Evolutionary conservation across 2,888 invertebrate species (phyloP).

Genomic region (Dryobotodes eremita): DNA sequence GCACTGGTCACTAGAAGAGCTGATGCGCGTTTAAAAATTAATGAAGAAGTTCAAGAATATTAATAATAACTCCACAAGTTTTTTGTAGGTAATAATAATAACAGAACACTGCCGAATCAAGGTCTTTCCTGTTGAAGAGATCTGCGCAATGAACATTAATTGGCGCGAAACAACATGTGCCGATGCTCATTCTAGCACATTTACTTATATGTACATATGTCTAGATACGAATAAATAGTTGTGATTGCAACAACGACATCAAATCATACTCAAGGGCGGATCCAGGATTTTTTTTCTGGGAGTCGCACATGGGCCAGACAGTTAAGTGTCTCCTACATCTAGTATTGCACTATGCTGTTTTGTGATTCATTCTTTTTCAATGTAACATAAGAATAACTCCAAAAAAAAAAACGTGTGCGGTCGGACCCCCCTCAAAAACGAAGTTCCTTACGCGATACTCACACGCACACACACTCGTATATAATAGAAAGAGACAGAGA

Average conservation of each 20-base stretch:
- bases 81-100: slow-evolving; percentile 5
- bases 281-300: too few relatives aligned
- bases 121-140: slow-evolving; percentile 48
- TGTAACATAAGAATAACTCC: too few relatives aligned
- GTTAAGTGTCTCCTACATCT: too few relatives aligned
- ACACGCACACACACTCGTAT: too few relatives aligned
- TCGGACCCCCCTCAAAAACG: too few relatives aligned
- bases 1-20: too few relatives aligned
- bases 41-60: neutral
- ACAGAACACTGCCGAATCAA: slow-evolving; percentile 27
- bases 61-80: neutral
- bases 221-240: neutral
- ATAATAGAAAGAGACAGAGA: too few relatives aligned
- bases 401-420: too few relatives aligned
- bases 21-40: neutral
- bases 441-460: too few relatives aligned
- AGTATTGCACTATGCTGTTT: too few relatives aligned
- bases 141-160: slow-evolving; percentile 50
- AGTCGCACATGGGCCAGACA: too few relatives aligned
- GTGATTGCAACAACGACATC: slow-evolving; percentile 10
- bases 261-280: neutral
- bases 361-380: too few relatives aligned
- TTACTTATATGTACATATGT: neutral
- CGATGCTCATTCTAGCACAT: slow-evolving; percentile 1
- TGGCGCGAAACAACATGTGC: slow-evolving; percentile 21